Percentiles rank a stretch among this genome's conserved stretches.
These are phyloP conservation scores for Plusia festucae DNA, from an alignment of 2,888 invertebrate species.

Conservation along the genomic window DNA sequence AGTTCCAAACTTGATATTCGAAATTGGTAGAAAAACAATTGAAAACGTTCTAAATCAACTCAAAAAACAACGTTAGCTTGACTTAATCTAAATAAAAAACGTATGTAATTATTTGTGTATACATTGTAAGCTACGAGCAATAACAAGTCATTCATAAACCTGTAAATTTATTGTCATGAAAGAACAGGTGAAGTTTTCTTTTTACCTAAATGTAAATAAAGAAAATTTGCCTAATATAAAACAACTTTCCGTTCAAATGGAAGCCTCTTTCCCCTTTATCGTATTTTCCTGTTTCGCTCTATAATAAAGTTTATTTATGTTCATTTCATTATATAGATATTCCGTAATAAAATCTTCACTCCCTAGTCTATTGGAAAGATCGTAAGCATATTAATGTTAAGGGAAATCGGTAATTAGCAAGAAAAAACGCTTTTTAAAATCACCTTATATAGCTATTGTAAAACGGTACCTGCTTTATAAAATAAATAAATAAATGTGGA, in stretches of 20 bases:
- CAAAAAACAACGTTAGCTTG: background rate
- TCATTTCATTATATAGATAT: constrained; percentile 66
- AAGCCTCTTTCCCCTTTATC: constrained; percentile 70
- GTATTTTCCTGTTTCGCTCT: constrained; percentile 69
- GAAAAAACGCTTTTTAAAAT: background rate
- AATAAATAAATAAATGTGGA: too few species aligned
- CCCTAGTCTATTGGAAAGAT: constrained; percentile 32
- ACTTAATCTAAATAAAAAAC: too few species aligned
- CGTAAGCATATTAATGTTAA: constrained; percentile 20
- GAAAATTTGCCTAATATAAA: constrained; percentile 71
- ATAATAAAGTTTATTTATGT: constrained; percentile 70
- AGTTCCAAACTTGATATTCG: background rate
- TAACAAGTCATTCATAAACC: constrained; percentile 56
- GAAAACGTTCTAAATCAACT: background rate
- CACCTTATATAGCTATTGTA: background rate
- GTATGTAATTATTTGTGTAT: background rate
- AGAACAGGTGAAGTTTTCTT: constrained; percentile 69
- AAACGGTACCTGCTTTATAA: background rate
- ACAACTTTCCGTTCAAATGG: constrained; percentile 75
- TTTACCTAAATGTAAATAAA: constrained; percentile 71
- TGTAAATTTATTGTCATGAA: constrained; percentile 59
- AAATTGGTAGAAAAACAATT: background rate
- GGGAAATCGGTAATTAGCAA: constrained; percentile 21
- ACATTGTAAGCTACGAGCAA: background rate
- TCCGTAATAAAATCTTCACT: constrained; percentile 58